A percentile compares a stretch with the other conserved stretches of the same genome.
Conservation (phyloP, 2,797 vertebrate genomes). For the Menidia menidia region DNA sequence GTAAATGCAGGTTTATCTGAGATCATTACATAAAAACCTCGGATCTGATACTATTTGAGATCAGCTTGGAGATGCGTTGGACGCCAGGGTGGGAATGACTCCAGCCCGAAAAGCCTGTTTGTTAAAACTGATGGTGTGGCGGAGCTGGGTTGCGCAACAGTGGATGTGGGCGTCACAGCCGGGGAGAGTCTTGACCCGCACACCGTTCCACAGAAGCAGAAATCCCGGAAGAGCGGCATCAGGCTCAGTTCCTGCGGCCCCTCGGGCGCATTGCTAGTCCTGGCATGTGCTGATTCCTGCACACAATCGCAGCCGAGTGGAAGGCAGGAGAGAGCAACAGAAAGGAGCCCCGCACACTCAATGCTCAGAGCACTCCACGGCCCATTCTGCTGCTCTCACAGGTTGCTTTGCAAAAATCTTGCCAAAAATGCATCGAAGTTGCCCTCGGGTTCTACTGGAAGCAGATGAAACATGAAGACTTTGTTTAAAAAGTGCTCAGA, state of each 20-base stretch:
- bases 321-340: constrained; percentile 28
- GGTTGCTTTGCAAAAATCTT: background rate
- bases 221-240: constrained; percentile 69
- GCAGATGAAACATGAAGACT: background rate
- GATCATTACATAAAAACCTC: background rate
- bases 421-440: background rate
- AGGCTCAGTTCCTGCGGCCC: constrained; percentile 57
- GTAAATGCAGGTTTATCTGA: constrained; percentile 30
- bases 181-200: constrained; percentile 60
- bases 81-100: constrained; percentile 20
- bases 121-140: constrained; percentile 27
- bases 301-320: constrained; percentile 41
- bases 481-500: background rate
- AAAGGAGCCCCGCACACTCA: constrained; percentile 17
- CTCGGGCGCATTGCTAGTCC: constrained; percentile 74
- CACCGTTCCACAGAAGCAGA: constrained; percentile 50
- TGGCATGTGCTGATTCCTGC: constrained; percentile 68
- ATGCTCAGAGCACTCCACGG: background rate
- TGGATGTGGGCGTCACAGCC: constrained; percentile 54
- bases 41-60: background rate
- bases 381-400: background rate
- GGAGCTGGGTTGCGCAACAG: constrained; percentile 64
- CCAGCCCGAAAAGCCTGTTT: constrained; percentile 45
- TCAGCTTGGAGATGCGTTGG: background rate
- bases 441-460: background rate